A percentile compares a stretch with the other conserved stretches of the same genome.
These are phyloP conservation scores for Arctia plantaginis DNA, from an alignment of 2,888 invertebrate genomes.

Conservation along the genomic window DNA sequence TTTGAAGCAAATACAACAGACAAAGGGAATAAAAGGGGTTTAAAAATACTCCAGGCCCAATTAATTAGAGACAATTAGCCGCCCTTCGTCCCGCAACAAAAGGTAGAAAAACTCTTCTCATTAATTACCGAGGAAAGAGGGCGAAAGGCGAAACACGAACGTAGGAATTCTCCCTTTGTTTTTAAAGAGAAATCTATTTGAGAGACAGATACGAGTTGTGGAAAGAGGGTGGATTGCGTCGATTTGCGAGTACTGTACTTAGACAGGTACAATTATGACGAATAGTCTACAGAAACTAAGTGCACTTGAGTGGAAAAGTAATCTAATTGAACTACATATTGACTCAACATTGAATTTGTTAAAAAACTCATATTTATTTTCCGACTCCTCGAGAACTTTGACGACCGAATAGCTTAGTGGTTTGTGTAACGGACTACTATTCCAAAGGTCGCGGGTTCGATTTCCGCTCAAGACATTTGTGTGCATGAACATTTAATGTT, in stretches of 20 bases:
- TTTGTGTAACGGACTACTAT: too few species aligned
- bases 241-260: constrained; percentile 4
- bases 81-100: constrained; percentile 80
- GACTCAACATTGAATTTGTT: neutral
- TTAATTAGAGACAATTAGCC: constrained; percentile 85
- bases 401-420: too few species aligned
- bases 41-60: constrained; percentile 81
- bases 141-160: constrained; percentile 57
- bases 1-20: constrained; percentile 63
- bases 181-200: constrained; percentile 59
- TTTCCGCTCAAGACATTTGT: too few species aligned
- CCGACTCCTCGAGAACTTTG: too few species aligned
- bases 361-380: too few species aligned
- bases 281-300: neutral
- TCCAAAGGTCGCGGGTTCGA: too few species aligned
- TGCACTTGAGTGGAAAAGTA: neutral
- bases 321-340: neutral
- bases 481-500: too few species aligned
- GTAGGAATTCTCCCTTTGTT: constrained; percentile 66
- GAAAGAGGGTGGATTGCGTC: constrained; percentile 21
- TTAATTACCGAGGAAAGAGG: constrained; percentile 75
- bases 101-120: constrained; percentile 84
- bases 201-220: constrained; percentile 56
- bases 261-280: constrained; percentile 4
- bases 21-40: constrained; percentile 76